A percentile compares a stretch with the other conserved stretches of the same genome.
Conservation (phyloP, 2,888 invertebrate species). For the Nomada hirtipes region DNA sequence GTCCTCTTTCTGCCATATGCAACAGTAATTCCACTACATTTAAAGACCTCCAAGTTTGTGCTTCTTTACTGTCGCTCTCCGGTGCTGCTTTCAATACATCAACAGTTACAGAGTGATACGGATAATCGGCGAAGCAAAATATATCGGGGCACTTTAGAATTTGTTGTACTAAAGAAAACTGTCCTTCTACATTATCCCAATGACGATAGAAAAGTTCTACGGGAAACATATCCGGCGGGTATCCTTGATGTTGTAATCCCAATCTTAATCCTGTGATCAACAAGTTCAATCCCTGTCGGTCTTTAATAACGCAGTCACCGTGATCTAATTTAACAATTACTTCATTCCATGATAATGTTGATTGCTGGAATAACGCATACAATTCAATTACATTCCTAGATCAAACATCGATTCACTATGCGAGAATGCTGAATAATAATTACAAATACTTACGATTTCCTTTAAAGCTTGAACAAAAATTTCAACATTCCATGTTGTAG, state of each 20-base stretch:
- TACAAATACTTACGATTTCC: slow-evolving; percentile 88
- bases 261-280: slow-evolving; percentile 93
- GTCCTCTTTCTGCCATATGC: slow-evolving; percentile 94
- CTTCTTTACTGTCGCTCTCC: slow-evolving; percentile 97
- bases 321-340: slow-evolving; percentile 96
- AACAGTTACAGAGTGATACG: slow-evolving; percentile 93
- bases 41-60: slow-evolving; percentile 96
- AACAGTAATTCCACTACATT: slow-evolving; percentile 96
- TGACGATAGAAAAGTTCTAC: slow-evolving; percentile 95
- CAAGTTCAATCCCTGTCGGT: slow-evolving; percentile 93
- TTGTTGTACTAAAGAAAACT: slow-evolving; percentile 94
- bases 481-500: slow-evolving; percentile 95
- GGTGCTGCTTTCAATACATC: slow-evolving; percentile 97
- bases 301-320: slow-evolving; percentile 94
- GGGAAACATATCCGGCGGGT: slow-evolving; percentile 91
- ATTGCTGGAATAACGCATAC: slow-evolving; percentile 81
- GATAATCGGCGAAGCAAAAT: slow-evolving; percentile 97
- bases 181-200: slow-evolving; percentile 97
- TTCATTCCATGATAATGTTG: slow-evolving; percentile 96
- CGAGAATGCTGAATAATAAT: background rate
- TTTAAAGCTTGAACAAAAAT: slow-evolving; percentile 96
- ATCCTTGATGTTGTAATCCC: slow-evolving; percentile 92
- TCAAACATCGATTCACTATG: slow-evolving; percentile 5
- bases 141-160: slow-evolving; percentile 96
- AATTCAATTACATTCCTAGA: slow-evolving; percentile 10